These are phyloP conservation scores for Geotrypetes seraphini DNA, from an alignment of 2,797 vertebrate species.

Conservation along the genomic window DNA sequence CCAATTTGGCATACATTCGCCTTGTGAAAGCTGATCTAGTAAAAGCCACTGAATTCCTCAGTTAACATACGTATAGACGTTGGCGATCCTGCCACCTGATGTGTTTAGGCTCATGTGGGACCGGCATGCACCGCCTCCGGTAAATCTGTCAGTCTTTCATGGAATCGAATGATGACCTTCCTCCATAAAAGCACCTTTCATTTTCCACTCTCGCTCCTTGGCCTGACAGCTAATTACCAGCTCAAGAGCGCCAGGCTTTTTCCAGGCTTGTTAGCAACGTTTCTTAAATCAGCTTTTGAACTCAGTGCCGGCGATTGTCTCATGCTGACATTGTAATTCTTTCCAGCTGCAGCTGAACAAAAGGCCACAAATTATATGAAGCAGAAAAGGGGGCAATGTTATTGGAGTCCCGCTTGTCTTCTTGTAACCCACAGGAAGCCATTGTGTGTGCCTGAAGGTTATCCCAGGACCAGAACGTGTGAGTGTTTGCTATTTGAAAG, in stretches of 20 bases:
- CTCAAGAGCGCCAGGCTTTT: conserved; percentile 29
- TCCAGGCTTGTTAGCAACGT: conserved; percentile 32
- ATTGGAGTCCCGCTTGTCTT: neutral
- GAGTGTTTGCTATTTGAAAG: neutral
- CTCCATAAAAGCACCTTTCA: too few species aligned
- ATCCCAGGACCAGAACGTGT: neutral
- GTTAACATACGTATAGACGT: too few species aligned
- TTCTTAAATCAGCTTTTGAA: conserved; percentile 35
- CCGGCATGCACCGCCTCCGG: too few species aligned
- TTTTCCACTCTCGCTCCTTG: too few species aligned
- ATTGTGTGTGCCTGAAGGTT: neutral
- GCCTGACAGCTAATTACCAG: conserved; percentile 24
- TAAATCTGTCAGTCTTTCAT: too few species aligned
- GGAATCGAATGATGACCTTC: too few species aligned
- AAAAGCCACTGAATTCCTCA: too few species aligned
- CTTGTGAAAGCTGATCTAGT: too few species aligned
- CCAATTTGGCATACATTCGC: too few species aligned
- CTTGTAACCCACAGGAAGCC: neutral
- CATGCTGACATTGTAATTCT: conserved; percentile 39
- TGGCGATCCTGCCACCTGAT: too few species aligned
- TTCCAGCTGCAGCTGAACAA: conserved; percentile 33
- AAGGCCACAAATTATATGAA: conserved; percentile 32
- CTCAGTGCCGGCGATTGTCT: conserved; percentile 35
- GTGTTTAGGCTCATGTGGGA: too few species aligned
- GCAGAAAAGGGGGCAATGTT: neutral